Base-by-base conservation (phyloP, 1,140 invertebrate genomes). In the Helicoverpa zea region DNA sequence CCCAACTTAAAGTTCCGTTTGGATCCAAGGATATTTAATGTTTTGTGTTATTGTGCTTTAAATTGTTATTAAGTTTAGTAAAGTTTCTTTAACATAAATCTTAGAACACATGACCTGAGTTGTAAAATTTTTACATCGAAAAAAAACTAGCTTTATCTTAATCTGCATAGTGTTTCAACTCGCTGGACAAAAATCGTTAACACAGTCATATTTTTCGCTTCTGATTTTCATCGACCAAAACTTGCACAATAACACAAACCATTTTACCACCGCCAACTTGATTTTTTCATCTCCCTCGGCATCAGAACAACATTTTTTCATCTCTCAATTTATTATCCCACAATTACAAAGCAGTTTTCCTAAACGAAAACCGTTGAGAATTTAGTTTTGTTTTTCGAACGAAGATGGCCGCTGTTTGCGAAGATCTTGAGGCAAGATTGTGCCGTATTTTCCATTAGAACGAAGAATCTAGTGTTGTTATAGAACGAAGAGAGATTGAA, bases 401-500 rank as follows among this genome's bases (percentile, higher is more conserved):
- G 58, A 85, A 86, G 82, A 86, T 82, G 84, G 80, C 83, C 54
- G 43, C 47, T 88, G 84, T 88, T 88, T 88, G 84, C 83, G 7
- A 51, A 84, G 73, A 85, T 86, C 84, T 88, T 81, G 43, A 66
- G 76, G 70, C 83, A 85, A 85, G 87, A 88, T 87, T 90, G 86
- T 77, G 88, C 76, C 68, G 63, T 56, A 84, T 87, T 87, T 87
- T 87, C 86, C 87, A 89, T 88, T 88, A 88, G 84, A 80, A 66
- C 52, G 47, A 80, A 82, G 75, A 77, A 66, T 77, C 75, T 77
- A 77, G 84, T 87, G 85, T 89, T 89, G 70, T 87, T 74, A 81
- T 82, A 87, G 84, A 64, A 79, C 13, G 79, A 72, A 83, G 73
- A 85, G 83, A 83, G 88, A 88, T 88, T 89, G 81, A 87, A 87